Base-by-base conservation (phyloP, 2,888 invertebrate genomes). In the Agrotis puta region DNA sequence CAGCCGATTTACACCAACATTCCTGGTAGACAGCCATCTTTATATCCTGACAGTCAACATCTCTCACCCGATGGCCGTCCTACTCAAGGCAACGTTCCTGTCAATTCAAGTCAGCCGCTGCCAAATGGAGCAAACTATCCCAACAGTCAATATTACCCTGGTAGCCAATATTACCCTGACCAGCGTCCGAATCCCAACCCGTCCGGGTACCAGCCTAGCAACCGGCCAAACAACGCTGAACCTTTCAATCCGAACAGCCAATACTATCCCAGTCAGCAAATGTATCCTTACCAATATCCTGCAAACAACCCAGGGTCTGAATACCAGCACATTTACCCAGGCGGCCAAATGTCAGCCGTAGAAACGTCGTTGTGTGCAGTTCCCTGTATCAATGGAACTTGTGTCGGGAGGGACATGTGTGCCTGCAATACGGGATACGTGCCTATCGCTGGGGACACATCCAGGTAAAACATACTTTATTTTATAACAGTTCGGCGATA, bases 321-420 rank as follows among this genome's bases (percentile, higher is more conserved):
- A 13, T 62, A 77, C 24, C 85, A 86, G 33, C 53, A 70, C 0
- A 63, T 79, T 48, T 78, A 82, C 4, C 92, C 85, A 0, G 74
- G 66, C n/a, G 73, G 6, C 47, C 84, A 84, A 45, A 27, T 66
- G 45, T 62, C 73, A n/a, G 70, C 71, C 14, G 70, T 74, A 22
- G 81, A 75, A 22, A 5, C 51, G 27, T 4, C 51, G 27, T 4
- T 86, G 20, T 98, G 98, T 87, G 96, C 97, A 5, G 93, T 95
- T 33, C 97, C 97, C 13, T 98, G 98, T 82, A 89, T 97, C 64
- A 98, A 98, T 83, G 98, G 97, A 22, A 93, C 96, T 43, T 98
- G 98, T 88, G 96, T 96, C 13, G 92, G 87, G 65, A 86, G 87
- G 2, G 92, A 94, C 73, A 88, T 81, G 48, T 98, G 98, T 88